Base-by-base conservation (phyloP, 1,140 invertebrate genomes). In the Drosophila hydei region DNA sequence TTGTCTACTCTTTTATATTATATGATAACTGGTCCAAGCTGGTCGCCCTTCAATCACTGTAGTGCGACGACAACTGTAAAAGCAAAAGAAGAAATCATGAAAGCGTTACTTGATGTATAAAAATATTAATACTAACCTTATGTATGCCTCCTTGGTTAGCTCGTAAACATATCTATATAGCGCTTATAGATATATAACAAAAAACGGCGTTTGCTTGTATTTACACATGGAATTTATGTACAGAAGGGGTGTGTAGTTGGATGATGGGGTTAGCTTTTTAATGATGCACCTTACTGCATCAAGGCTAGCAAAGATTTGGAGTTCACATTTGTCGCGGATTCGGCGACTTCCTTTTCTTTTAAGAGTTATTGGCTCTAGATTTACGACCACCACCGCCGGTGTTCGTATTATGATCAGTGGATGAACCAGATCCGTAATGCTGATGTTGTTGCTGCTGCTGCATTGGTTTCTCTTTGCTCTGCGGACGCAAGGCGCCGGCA, bases 11-110 rank as follows among this genome's bases (percentile, higher is more conserved):
- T 27, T 36, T 59, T 45, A 45, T 58, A 50, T 71, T 59, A 59
- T 79, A 80, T 87, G 83, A 85, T 85, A 87, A 87, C 83, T 87
- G 81, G 83, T 87, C 83, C 81, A 88, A 87, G 83, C 77, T 55
- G 63, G 25, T 65, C 51, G 67, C 50, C 40, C 63, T 72, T 23
- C 54, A 50, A 51, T 30, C 18, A 33, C 55, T 52, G 47, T 71
- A 62, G 40, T 27, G 47, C 76, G 59, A 65, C 63, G 54, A 59
- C 60, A 75, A 61, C 81, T 87, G 56, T 6, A 42, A 42, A 1
- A 38, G 25, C 2, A 48, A 56, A 5, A 18, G 3, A 3, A 3
- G n/a, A 7, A 7, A 38, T 40, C 2, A 16, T 33, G 9, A 36
- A 8, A 19, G 11, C 2, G 3, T 42, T 25, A 18, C 42, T 36